phyloP scores from a whole-genome alignment of 2,888 invertebrate species.

The Synergus laeviventris region DNA sequence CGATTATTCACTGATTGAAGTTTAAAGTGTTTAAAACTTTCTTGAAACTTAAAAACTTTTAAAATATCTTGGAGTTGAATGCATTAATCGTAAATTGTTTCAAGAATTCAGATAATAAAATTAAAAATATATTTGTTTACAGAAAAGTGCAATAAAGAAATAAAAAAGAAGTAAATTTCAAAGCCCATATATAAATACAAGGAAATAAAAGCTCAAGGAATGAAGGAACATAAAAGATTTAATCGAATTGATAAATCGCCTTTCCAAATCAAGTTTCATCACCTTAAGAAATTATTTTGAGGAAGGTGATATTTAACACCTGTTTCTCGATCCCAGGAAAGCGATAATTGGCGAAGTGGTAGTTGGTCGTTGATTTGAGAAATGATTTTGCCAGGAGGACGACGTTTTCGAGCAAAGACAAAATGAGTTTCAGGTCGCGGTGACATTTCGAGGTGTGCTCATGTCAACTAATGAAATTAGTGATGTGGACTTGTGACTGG shows the following conservation, averaged over 20 bases:
- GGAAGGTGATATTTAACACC: slow-evolving; percentile 39
- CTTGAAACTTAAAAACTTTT: too few species aligned
- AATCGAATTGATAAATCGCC: slow-evolving; percentile 21
- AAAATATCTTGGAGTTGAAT: too few species aligned
- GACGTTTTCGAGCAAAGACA: background rate
- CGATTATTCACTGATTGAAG: too few species aligned
- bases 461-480: slow-evolving; percentile 68
- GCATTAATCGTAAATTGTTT: too few species aligned
- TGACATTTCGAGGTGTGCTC: slow-evolving; percentile 48
- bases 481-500: slow-evolving; percentile 62
- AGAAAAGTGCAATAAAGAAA: background rate
- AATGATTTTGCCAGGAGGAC: slow-evolving; percentile 2
- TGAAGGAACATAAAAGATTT: background rate
- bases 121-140: background rate
- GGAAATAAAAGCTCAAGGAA: background rate
- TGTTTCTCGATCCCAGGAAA: slow-evolving; percentile 37
- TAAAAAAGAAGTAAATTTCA: background rate
- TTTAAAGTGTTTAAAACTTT: too few species aligned
- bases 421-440: slow-evolving; percentile 56
- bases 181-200: background rate
- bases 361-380: slow-evolving; percentile 1
- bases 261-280: slow-evolving; percentile 23
- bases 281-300: slow-evolving; percentile 29
- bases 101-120: too few species aligned
- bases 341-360: slow-evolving; percentile 30